Evolutionary conservation across 1,140 invertebrate genomes (phyloP).

Genomic region (Papilio polytes): DNA sequence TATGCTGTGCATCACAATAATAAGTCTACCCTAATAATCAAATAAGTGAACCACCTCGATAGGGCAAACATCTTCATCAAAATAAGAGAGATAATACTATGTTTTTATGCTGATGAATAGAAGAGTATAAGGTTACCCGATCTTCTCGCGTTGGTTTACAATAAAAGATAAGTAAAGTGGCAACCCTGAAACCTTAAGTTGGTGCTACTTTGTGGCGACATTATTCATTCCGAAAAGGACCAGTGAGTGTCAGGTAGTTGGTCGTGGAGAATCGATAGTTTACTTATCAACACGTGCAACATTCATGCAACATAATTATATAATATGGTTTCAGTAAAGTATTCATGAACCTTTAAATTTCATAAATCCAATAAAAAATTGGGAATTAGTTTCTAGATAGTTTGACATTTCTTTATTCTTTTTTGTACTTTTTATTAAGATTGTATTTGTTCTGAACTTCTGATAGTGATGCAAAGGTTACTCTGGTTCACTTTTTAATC

Average conservation of each 20-base stretch:
- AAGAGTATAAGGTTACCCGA: no score
- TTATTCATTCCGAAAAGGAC: constrained; percentile 33
- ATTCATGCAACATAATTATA: not conserved
- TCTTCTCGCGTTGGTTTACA: not conserved
- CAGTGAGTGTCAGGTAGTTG: not conserved
- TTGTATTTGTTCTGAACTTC: no score
- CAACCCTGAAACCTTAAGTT: constrained; percentile 14
- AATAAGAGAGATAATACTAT: no score
- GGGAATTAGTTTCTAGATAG: not conserved
- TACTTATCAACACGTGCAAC: not conserved
- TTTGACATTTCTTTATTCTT: not conserved
- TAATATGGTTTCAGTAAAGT: not conserved
- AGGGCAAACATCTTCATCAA: no score
- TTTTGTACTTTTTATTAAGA: no score
- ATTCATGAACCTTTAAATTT: not conserved
- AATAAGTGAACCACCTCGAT: no score
- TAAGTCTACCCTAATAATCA: no score
- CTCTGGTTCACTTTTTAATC: no score
- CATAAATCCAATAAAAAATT: not conserved
- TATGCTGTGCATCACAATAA: no score
- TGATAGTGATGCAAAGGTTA: no score
- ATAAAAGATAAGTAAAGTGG: constrained; percentile 8
- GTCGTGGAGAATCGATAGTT: constrained; percentile 18
- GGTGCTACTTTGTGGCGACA: not conserved
- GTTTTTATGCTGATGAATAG: no score